Evolutionary conservation across 2,888 invertebrate species (phyloP).

Genomic region (Euspilapteryx auroguttella): DNA sequence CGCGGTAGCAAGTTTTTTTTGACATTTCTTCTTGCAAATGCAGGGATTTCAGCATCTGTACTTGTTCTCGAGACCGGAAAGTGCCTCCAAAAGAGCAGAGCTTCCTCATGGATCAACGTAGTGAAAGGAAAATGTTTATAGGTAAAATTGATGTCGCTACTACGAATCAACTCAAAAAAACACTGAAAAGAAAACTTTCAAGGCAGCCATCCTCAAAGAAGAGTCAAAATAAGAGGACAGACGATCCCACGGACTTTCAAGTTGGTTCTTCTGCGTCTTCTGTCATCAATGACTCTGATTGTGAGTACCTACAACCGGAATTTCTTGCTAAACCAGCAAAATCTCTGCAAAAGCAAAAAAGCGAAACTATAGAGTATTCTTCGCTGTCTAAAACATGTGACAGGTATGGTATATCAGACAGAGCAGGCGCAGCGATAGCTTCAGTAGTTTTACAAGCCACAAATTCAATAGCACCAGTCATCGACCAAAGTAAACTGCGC

Average conservation of each 20-base stretch:
- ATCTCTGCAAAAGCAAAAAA: neutral
- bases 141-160: conserved; percentile 5
- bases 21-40: conserved; percentile 10
- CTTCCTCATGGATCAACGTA: conserved; percentile 8
- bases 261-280: neutral
- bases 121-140: conserved; percentile 6
- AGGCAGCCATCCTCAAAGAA: conserved; percentile 3
- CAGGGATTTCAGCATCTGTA: conserved; percentile 6
- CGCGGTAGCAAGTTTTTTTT: conserved; percentile 6
- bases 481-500: conserved; percentile 9
- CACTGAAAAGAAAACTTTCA: conserved; percentile 6
- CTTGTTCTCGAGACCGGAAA: conserved; percentile 6
- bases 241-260: too few species aligned
- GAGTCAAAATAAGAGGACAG: neutral
- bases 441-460: conserved; percentile 8
- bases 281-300: neutral
- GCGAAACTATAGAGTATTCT: conserved; percentile 3
- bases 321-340: neutral
- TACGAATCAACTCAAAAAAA: conserved; percentile 6
- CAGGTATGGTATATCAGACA: conserved; percentile 10
- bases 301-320: too few species aligned
- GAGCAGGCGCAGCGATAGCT: conserved; percentile 9
- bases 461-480: conserved; percentile 4
- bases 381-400: conserved; percentile 8
- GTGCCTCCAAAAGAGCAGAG: conserved; percentile 7